Conservation (phyloP, 2,888 invertebrate species). For the Entomobrya multifasciata region DNA sequence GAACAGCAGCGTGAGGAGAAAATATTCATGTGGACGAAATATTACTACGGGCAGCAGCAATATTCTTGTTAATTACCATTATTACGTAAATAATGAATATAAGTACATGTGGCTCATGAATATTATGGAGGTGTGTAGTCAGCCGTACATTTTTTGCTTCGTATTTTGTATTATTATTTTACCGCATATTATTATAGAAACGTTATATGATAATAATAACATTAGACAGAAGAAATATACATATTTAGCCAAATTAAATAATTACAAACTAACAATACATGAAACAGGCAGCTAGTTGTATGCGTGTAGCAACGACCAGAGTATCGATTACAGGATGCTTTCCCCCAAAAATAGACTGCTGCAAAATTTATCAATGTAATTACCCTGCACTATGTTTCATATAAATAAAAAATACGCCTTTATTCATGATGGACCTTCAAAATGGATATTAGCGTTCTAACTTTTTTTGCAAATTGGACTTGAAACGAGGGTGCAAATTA, state of each 20-base stretch:
- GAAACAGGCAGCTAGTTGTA: not conserved
- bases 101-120: not conserved
- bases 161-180: not conserved
- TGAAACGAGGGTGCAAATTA: not conserved
- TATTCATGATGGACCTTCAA: too few species aligned
- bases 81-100: constrained; percentile 5
- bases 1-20: not conserved
- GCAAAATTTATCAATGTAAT: too few species aligned
- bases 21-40: constrained; percentile 21
- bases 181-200: constrained; percentile 18
- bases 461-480: too few species aligned
- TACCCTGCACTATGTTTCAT: too few species aligned
- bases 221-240: not conserved
- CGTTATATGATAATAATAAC: not conserved
- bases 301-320: not conserved
- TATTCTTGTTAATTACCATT: constrained; percentile 31
- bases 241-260: constrained; percentile 22
- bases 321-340: not conserved
- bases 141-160: not conserved
- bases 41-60: constrained; percentile 7
- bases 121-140: not conserved
- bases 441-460: too few species aligned
- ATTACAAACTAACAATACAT: not conserved
- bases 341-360: too few species aligned
- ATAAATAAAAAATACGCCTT: too few species aligned